Percentiles rank a stretch among this genome's conserved stretches.
Evolutionary conservation across 2,888 invertebrate genomes (phyloP).

Genomic region (Athripsodes cinereus): DNA sequence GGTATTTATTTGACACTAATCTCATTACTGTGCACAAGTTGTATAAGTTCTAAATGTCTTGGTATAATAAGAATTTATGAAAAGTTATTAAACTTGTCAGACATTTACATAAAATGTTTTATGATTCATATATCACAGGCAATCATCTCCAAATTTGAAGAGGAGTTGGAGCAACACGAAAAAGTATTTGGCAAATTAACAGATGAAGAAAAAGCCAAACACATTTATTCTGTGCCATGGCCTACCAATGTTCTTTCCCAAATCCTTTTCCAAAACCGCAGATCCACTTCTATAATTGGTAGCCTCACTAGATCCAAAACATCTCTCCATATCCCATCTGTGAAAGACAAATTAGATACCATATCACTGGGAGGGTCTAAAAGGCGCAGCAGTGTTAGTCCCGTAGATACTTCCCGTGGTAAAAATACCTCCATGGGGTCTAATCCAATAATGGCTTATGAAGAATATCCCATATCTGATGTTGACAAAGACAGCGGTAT

Average conservation of each 20-base stretch:
- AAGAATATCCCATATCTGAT: not conserved
- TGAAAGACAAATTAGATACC: conserved; percentile 34
- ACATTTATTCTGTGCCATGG: conserved; percentile 41
- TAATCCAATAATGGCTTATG: conserved; percentile 10
- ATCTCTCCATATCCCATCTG: conserved; percentile 41
- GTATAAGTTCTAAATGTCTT: no score
- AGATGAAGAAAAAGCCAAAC: conserved; percentile 29
- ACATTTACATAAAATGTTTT: not conserved
- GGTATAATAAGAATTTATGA: no score
- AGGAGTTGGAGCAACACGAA: conserved; percentile 44
- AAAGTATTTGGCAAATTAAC: conserved; percentile 46
- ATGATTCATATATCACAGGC: not conserved
- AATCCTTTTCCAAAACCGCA: conserved; percentile 37
- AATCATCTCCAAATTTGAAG: conserved; percentile 19
- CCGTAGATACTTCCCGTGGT: conserved; percentile 24
- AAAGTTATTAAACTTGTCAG: no score
- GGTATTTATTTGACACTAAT: no score
- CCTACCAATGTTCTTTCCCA: conserved; percentile 42
- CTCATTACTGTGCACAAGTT: no score
- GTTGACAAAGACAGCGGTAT: conserved; percentile 9
- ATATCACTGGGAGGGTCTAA: not conserved
- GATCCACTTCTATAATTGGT: conserved; percentile 46
- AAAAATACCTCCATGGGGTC: not conserved
- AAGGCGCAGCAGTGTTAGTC: conserved; percentile 39
- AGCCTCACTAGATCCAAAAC: conserved; percentile 53